Base-by-base conservation (phyloP, 2,797 vertebrate genomes). In the Spea hammondii region DNA sequence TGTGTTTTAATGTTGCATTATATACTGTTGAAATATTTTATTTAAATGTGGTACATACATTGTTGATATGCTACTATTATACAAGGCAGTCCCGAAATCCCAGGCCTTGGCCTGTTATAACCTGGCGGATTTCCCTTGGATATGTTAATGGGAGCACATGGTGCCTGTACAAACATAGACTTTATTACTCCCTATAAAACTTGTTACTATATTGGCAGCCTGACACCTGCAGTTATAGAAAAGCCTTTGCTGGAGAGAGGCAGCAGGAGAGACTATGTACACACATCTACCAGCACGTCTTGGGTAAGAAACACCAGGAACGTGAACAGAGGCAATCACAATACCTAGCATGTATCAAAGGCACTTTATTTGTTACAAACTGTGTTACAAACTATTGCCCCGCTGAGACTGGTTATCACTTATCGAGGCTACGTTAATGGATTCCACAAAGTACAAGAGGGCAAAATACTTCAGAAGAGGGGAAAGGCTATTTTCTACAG, bases 191-290 rank as follows among this genome's bases (percentile, higher is more conserved):
- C 10, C 69, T 77, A 81, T 80, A 81, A 81, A 81, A 77, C 74
- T 67, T 81, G 79, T 81, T 81, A 81, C 79, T 68, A 81, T 81
- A 81, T 81, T 81, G 79, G 79, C 79, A 81, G 74, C 79, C 74
- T 81, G 79, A 81, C 79, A 81, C 79, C 79, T 81, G 79, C 79
- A 81, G 79, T 81, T 81, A 77, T 77, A 77, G 74, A 51, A 68
- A 81, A 77, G 62, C 74, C 74, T 59, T 69, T 49, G 5, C 53
- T 64, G 68, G 62, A 77, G 48, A 54, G 74, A 55, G 54, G 54
- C 59, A 65, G 74, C 50, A 6, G 8, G 53, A 79, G 66, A 53
- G 66, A 65, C 47, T 73, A 13, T 73, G 71, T 79, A 79, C 65
- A 79, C 65, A 73, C 69, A 73, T 79, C 70, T 32, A 79, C 77